phyloP scores from a whole-genome alignment of 2,797 vertebrate species.

The Thaleichthys pacificus region DNA sequence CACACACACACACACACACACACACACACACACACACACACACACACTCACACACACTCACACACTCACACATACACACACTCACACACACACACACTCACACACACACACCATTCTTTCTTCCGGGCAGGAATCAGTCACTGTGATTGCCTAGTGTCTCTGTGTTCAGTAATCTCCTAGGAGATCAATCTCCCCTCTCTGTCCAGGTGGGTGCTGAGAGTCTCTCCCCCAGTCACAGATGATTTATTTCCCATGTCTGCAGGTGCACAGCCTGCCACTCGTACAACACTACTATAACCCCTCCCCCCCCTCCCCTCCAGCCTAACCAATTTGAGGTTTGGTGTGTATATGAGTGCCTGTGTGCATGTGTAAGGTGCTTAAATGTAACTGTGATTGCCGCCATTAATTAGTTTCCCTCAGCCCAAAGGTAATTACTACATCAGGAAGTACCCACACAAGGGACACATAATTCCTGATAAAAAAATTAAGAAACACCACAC shows the following conservation, averaged over 20 bases:
- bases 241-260: constrained; percentile 6
- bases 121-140: constrained; percentile 7
- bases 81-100: constrained; percentile 12
- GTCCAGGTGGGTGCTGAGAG: background rate
- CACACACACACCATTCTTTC: background rate
- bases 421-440: background rate
- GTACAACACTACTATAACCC: background rate
- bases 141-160: constrained; percentile 6
- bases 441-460: background rate
- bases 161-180: constrained; percentile 3
- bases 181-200: constrained; percentile 1
- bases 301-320: background rate
- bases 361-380: background rate
- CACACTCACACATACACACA: background rate
- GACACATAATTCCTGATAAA: background rate
- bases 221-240: background rate
- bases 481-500: background rate
- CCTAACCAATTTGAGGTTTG: background rate
- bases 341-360: background rate
- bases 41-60: constrained; percentile 9
- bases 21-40: constrained; percentile 9
- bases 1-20: background rate
- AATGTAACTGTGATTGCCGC: background rate
- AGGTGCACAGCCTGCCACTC: constrained; percentile 7
- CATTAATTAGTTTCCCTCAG: background rate